A percentile compares a stretch with the other conserved stretches of the same genome.
These are phyloP conservation scores for Acanthurus lineatus DNA, from an alignment of 2,797 vertebrate genomes.

Conservation along the genomic window DNA sequence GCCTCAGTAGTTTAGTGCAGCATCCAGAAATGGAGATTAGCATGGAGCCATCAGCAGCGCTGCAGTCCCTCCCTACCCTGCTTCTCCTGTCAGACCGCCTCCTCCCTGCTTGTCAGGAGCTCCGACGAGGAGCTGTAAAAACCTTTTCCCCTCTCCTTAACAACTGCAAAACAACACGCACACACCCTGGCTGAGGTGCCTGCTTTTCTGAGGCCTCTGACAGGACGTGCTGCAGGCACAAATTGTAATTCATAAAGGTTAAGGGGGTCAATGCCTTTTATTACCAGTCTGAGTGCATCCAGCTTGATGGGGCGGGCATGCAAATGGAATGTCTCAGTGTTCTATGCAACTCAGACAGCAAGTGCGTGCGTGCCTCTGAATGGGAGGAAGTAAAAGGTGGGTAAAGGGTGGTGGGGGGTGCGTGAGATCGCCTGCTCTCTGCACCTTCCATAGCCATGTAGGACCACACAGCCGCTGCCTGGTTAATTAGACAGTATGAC, in stretches of 20 bases:
- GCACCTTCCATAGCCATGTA: slow-evolving; percentile 79
- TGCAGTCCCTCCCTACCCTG: slow-evolving; percentile 83
- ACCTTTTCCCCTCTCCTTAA: slow-evolving; percentile 89
- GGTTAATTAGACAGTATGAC: slow-evolving; percentile 86
- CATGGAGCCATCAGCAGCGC: slow-evolving; percentile 81
- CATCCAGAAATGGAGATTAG: slow-evolving; percentile 83
- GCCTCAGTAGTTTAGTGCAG: slow-evolving; percentile 70
- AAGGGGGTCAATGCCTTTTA: slow-evolving; percentile 92
- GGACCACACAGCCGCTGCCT: slow-evolving; percentile 80
- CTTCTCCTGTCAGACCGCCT: slow-evolving; percentile 86
- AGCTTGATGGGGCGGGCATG: slow-evolving; percentile 88
- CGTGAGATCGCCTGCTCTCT: slow-evolving; percentile 72
- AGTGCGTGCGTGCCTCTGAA: slow-evolving; percentile 78
- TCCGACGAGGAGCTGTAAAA: slow-evolving; percentile 88
- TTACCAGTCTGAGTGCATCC: slow-evolving; percentile 90
- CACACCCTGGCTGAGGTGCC: slow-evolving; percentile 85
- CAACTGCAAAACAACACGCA: slow-evolving; percentile 88
- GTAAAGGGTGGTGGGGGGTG: slow-evolving; percentile 60
- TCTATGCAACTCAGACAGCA: slow-evolving; percentile 83
- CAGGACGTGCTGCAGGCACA: slow-evolving; percentile 91
- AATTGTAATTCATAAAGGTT: slow-evolving; percentile 94
- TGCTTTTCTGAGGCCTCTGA: slow-evolving; percentile 88
- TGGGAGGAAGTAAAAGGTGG: slow-evolving; percentile 77
- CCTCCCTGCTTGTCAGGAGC: slow-evolving; percentile 87
- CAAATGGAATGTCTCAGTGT: slow-evolving; percentile 89